Evolutionary conservation across 2,797 vertebrate genomes (phyloP), one percentile per base, ranked within the genome.

Genomic region (Streptopelia turtur): DNA sequence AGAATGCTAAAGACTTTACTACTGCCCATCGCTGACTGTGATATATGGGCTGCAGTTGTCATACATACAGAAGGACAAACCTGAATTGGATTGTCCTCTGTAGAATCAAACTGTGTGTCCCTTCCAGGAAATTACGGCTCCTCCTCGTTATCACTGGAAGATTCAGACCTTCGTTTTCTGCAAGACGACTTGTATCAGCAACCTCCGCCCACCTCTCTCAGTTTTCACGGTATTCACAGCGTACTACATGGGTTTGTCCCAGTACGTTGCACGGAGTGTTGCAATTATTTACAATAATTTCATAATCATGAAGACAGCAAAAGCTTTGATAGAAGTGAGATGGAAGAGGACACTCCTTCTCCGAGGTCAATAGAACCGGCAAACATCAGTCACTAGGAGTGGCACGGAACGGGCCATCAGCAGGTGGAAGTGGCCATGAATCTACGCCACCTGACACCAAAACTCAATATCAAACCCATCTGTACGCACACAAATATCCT

Each of bases 51-150:
- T 90, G 70, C 4, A 3, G 41, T 7, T 82, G 39, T 63, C 63
- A 78, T 6, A 71, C 30, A 7, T 2, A 47, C 28, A 35, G 80
- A 90, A 96, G 81, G 87, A 88, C 80, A 93, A 69, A 87, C 37
- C 18, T 63, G 74, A 93, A 90, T 50, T 56, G 85, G 80, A 90
- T 87, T 90, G 55, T 72, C 74, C 87, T 96, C 91, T 94, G 39
- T 17, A 72, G 59, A 76, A 72, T 33, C 13, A 56, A 82, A 49
- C 13, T 85, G 9, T 59, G 89, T 63, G 45, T 39, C 41, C 75
- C 84, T 66, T 23, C 66, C 10, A 86, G 47, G 30, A 70, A 91
- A 65, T 43, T 20, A n/a, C 1, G 64, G 28, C 14, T 75, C 63
- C 39, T 77, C 18, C 16, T 89, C 64, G 20, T 53, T 52, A 31